phyloP scores from a whole-genome alignment of 2,888 invertebrate genomes.

The Caenorhabditis parvicauda region DNA sequence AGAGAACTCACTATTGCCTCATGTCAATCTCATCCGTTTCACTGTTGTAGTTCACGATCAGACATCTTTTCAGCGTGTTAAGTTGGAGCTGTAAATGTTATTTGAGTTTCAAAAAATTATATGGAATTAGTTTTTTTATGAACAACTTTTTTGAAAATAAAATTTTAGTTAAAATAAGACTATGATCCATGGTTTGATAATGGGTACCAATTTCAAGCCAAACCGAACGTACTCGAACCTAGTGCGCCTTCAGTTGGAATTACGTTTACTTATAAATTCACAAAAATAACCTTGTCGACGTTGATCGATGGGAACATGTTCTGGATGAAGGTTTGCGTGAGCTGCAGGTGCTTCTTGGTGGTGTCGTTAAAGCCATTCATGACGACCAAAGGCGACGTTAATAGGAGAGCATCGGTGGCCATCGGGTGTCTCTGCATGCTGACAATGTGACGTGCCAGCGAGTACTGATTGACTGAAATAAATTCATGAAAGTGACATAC shows the following conservation, averaged over 20 bases:
- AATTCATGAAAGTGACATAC: no score
- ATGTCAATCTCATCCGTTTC: slow-evolving; percentile 83
- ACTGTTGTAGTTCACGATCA: slow-evolving; percentile 84
- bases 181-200: no score
- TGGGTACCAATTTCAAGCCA: no score
- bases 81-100: slow-evolving; percentile 74
- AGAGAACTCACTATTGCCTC: slow-evolving; percentile 77
- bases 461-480: slow-evolving; percentile 71
- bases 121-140: no score
- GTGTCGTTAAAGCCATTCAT: slow-evolving; percentile 63
- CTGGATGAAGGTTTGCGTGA: slow-evolving; percentile 93
- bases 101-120: neutral
- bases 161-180: neutral
- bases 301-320: slow-evolving; percentile 98
- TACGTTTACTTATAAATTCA: neutral
- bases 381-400: slow-evolving; percentile 84
- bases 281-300: slow-evolving; percentile 75
- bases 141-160: slow-evolving; percentile 4
- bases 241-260: neutral
- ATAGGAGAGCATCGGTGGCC: slow-evolving; percentile 71
- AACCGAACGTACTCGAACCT: no score
- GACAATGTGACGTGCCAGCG: slow-evolving; percentile 80
- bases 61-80: slow-evolving; percentile 81
- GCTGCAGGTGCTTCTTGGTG: slow-evolving; percentile 74
- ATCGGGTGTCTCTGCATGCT: slow-evolving; percentile 79